A percentile compares a stretch with the other conserved stretches of the same genome.
phyloP scores from a whole-genome alignment of 2,113 vertebrate genomes.

The Paralichthys olivaceus region DNA sequence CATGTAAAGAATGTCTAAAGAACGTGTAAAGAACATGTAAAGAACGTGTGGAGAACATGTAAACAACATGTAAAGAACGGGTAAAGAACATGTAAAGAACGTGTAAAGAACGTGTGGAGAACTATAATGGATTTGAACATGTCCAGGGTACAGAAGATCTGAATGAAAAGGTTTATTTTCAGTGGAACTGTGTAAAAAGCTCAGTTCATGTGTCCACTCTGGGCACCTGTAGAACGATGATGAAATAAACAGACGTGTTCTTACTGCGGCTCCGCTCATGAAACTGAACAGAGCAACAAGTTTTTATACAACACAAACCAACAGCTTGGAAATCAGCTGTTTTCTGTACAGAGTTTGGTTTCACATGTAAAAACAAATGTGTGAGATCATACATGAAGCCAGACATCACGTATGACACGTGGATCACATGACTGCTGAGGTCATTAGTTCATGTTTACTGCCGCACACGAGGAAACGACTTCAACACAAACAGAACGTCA shows the following conservation, averaged over 20 bases:
- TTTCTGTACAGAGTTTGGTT: constrained; percentile 5
- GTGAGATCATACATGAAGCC: background rate
- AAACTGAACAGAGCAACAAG: constrained; percentile 55
- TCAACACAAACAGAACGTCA: background rate
- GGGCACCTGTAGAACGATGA: background rate
- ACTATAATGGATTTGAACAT: background rate
- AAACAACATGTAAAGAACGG: too few species aligned
- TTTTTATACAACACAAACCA: constrained; percentile 36
- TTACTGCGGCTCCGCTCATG: constrained; percentile 56
- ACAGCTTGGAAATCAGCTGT: background rate
- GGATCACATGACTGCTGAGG: constrained; percentile 12
- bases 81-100: too few species aligned
- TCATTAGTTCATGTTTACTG: constrained; percentile 12
- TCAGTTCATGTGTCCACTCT: background rate
- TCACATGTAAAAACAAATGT: background rate
- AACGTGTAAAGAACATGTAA: too few species aligned
- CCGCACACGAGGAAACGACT: background rate
- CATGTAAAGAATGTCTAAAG: too few species aligned
- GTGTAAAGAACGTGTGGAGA: too few species aligned
- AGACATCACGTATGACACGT: background rate
- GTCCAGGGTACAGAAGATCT: background rate
- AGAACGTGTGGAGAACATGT: too few species aligned
- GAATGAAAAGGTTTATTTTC: background rate
- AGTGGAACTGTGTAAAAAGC: background rate
- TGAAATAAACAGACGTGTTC: background rate